Conservation (phyloP, 1,140 invertebrate genomes). For the Drosophila pruinosa region DNA sequence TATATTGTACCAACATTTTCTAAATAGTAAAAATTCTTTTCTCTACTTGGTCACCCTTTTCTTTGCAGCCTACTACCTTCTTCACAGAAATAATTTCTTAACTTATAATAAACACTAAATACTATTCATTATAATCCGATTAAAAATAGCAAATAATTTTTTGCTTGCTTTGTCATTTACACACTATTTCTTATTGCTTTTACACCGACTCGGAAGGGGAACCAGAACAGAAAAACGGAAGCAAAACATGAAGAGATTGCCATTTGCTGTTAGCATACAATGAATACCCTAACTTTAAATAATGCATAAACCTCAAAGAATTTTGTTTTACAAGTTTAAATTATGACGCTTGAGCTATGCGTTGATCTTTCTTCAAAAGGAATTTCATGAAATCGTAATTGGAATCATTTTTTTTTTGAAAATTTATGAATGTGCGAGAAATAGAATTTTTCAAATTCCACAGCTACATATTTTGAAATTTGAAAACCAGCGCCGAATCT, state of each 20-base stretch:
- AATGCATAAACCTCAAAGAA: not conserved
- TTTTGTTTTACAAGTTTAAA: not conserved
- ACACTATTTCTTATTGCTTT: constrained; percentile 47
- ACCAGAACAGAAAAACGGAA: constrained; percentile 10
- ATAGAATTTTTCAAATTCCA: too few species aligned
- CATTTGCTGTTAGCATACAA: not conserved
- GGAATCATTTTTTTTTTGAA: not conserved
- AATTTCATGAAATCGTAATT: not conserved
- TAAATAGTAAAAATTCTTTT: not conserved
- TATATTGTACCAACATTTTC: not conserved
- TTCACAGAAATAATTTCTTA: constrained; percentile 55
- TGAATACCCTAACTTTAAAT: constrained; percentile 18
- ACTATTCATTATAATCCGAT: constrained; percentile 75
- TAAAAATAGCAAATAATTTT: constrained; percentile 70
- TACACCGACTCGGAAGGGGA: constrained; percentile 30
- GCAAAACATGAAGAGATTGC: constrained; percentile 4
- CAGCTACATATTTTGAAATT: too few species aligned
- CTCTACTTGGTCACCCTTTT: constrained; percentile 43
- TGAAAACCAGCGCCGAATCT: too few species aligned
- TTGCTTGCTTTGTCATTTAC: constrained; percentile 44
- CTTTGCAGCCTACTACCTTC: constrained; percentile 54
- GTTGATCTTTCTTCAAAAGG: not conserved
- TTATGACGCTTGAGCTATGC: not conserved
- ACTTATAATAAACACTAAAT: constrained; percentile 71
- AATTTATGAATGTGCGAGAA: too few species aligned